Conservation (phyloP, 1,140 invertebrate species). For the Conus ventricosus region DNA sequence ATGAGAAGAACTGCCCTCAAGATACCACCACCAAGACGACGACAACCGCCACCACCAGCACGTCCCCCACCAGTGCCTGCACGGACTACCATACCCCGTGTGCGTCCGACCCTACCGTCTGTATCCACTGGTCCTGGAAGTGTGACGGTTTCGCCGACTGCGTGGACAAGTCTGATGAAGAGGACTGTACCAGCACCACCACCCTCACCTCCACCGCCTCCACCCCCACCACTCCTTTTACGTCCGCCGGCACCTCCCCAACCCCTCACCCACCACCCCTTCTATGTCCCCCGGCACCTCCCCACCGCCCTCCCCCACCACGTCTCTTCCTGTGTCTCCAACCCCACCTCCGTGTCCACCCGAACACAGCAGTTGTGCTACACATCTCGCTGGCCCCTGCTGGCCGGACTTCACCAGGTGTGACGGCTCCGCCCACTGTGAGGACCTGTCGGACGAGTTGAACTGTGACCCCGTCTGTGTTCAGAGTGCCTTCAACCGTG, state of each 20-base stretch:
- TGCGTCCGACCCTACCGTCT: background rate
- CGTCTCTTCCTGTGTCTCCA: background rate
- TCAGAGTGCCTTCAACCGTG: background rate
- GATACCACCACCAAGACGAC: background rate
- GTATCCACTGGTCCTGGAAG: background rate
- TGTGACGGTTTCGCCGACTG: background rate
- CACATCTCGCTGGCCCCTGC: background rate
- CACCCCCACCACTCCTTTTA: background rate
- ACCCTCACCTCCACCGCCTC: constrained; percentile 1
- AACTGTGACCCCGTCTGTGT: background rate
- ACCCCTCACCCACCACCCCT: background rate
- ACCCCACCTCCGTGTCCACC: background rate
- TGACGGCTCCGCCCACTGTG: background rate
- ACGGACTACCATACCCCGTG: background rate
- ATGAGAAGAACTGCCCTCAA: background rate
- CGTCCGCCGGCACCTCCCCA: background rate
- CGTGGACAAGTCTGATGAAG: background rate
- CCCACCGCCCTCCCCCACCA: background rate
- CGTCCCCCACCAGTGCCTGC: background rate
- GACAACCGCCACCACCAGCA: background rate
- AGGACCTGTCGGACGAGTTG: background rate
- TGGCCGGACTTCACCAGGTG: background rate
- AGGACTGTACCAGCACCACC: background rate
- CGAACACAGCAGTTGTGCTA: background rate
- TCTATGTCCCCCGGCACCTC: background rate